Evolutionary conservation across 2,797 vertebrate genomes (phyloP), one percentile per base, ranked within the genome.

Genomic region (Sibirionetta formosa): DNA sequence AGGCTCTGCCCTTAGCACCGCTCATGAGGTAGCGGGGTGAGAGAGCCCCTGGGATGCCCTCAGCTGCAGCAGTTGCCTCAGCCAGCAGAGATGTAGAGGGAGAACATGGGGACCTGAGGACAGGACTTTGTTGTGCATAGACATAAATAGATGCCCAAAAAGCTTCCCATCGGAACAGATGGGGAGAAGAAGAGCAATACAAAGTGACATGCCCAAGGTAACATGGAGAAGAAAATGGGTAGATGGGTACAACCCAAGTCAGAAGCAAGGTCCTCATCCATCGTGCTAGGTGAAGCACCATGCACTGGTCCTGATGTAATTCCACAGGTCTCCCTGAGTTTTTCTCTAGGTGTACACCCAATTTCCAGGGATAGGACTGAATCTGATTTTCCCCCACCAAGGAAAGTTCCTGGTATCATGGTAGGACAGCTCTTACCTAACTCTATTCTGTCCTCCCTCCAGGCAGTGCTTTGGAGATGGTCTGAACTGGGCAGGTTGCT

Each of bases 391-490:
- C 70, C 35, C 29, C 88, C 73, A 63, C 14, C 57, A 75, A 76
- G 60, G n/a, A 58, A 86, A 57, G 66, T 57, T 78, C n/a, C 17
- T 87, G 13, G 11, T 70, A 6, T 44, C 9, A 0, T 19, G 14
- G 33, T 29, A 72, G 51, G 56, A 29, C 15, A 81, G 48, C 31
- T 46, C 14, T 81, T 82, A 42, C 29, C 58, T 90, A 56, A 85
- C 35, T 90, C 33, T 80, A 0, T 68, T 53, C 40, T 87, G 46
- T 68, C 48, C 70, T 35, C 3, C 70, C 63, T 86, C 50, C 68
- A 99, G 99, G 97, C 99, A 99, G 96, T 99, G 99, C 96, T 99
- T 99, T 65, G 99, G 99, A 20, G 99, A 99, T 0, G 99, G 99
- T 68, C 97, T 99, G 97, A 99, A 99, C 97, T 99, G 99, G 99